These are phyloP conservation scores for Chloebia gouldiae DNA, from an alignment of 2,113 vertebrate species.

Conservation along the genomic window DNA sequence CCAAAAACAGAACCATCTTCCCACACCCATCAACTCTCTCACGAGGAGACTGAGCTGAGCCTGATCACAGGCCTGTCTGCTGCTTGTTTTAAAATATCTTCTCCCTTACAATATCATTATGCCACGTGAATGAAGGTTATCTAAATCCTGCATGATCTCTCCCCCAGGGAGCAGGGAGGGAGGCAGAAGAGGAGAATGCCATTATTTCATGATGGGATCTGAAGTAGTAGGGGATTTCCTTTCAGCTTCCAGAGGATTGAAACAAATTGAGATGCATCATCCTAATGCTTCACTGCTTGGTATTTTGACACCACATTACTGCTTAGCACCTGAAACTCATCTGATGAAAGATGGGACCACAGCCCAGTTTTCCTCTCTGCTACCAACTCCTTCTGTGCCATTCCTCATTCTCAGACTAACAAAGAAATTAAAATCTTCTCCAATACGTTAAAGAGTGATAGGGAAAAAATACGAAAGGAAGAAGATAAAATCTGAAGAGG, in stretches of 20 bases:
- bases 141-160: neutral
- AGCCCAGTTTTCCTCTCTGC: neutral
- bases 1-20: neutral
- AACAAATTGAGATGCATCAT: conserved; percentile 9
- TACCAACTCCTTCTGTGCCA: neutral
- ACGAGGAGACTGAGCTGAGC: neutral
- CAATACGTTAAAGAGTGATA: neutral
- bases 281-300: neutral
- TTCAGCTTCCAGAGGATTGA: neutral
- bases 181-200: neutral
- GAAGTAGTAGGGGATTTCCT: neutral
- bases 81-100: neutral
- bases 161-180: neutral
- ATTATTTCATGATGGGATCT: neutral
- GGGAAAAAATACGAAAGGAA: neutral
- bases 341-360: neutral
- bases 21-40: neutral
- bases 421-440: neutral
- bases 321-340: neutral
- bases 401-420: neutral
- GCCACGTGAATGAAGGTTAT: neutral
- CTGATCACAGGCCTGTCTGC: neutral
- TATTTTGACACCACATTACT: neutral
- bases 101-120: neutral
- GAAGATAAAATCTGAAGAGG: neutral